Evolutionary conservation across 2,113 vertebrate species (phyloP).

Genomic region (Capreolus pygargus): DNA sequence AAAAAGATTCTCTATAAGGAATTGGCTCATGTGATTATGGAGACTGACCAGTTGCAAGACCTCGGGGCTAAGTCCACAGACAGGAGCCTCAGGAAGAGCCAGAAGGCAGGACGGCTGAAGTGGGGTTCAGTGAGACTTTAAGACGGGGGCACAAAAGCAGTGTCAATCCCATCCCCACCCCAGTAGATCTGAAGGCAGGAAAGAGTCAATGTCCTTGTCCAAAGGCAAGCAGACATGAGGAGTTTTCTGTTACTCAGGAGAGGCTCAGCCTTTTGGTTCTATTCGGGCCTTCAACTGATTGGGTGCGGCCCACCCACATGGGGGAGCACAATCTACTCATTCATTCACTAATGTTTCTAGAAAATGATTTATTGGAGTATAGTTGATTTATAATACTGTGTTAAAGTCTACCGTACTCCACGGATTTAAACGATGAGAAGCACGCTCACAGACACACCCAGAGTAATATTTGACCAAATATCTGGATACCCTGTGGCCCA

Average conservation of each 20-base stretch:
- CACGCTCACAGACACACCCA: neutral
- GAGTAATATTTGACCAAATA: neutral
- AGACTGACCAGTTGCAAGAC: neutral
- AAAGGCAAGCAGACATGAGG: neutral
- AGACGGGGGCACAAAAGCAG: too few species aligned
- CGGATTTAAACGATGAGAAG: neutral
- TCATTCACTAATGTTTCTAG: neutral
- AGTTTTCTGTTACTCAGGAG: neutral
- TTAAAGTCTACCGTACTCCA: neutral
- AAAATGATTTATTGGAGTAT: neutral
- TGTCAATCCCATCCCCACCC: neutral
- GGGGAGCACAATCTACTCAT: neutral
- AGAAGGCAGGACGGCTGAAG: neutral
- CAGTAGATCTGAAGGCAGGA: neutral
- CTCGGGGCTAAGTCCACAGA: neutral
- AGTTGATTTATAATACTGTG: neutral
- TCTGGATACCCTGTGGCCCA: neutral
- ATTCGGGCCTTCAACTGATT: neutral
- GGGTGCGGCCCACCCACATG: neutral
- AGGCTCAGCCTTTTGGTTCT: neutral
- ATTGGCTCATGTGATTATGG: neutral
- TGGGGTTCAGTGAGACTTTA: rapidly evolving
- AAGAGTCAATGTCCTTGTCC: neutral
- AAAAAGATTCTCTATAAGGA: neutral
- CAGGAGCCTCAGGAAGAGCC: neutral